Evolutionary conservation across 2,888 invertebrate genomes (phyloP), one percentile per base, ranked within the genome.

Genomic region (Acleris emargana): DNA sequence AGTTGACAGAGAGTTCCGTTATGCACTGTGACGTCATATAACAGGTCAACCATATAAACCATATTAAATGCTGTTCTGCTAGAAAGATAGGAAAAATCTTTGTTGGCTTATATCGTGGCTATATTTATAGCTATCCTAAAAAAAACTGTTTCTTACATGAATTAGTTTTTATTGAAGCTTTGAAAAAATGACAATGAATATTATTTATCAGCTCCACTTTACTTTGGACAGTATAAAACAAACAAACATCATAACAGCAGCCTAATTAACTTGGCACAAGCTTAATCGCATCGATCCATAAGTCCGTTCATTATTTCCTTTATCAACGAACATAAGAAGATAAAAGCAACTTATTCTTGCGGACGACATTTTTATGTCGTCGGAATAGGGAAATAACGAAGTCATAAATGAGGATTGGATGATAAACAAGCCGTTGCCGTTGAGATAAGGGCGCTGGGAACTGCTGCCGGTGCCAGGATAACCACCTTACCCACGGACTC

Each of bases 341-440:
- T 88, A 87, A 88, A 88, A 82, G 83, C 79, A 74, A 86, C 81
- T 86, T 87, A 88, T 87, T 87, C 84, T 83, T 80, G 80, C 80
- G 80, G 87, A 89, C 85, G 89, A 87, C 88, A 83, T 89, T 90
- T 90, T 90, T 90, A 89, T 89, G 87, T 89, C 83, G 83, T 83
- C 83, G 81, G 85, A 91, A 89, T 89, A 89, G 87, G 87, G 82
- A 90, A 89, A 89, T 91, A 89, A 90, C 86, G 88, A 88, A 89
- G 82, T 87, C 88, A 87, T 89, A 89, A 88, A 89, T 87, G 87
- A 80, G 76, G 87, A 82, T 88, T 75, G 81, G 84, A 84, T 87
- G 86, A 90, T 89, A 90, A 90, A 91, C 88, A 90, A 88, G 86
- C 86, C 83, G 80, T 83, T 82, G 82, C 78, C 79, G 76, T 73